Evolutionary conservation across 2,888 invertebrate species (phyloP).

Genomic region (Sicus ferrugineus): DNA sequence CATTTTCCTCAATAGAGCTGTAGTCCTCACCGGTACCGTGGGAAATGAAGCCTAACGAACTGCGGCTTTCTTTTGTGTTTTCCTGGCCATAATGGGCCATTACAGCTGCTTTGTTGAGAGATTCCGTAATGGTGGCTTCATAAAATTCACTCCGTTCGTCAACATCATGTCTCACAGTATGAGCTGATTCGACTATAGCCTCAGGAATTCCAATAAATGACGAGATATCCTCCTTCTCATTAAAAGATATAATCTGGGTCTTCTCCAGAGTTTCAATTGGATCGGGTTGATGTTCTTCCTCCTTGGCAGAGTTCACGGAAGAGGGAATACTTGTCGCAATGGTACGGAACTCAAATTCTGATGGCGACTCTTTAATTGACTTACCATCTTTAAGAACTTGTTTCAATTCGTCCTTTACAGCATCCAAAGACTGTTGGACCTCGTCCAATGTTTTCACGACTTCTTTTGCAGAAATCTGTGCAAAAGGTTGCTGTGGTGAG

Average conservation of each 20-base stretch:
- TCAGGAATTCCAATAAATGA: conserved; percentile 58
- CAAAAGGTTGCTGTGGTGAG: conserved; percentile 49
- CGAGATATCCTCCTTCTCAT: conserved; percentile 49
- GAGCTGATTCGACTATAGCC: neutral
- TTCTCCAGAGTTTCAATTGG: neutral
- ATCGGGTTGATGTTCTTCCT: conserved; percentile 3
- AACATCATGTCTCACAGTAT: neutral
- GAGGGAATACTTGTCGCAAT: conserved; percentile 38
- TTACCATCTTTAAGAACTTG: conserved; percentile 70
- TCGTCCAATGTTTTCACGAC: conserved; percentile 74
- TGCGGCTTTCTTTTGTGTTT: conserved; percentile 48
- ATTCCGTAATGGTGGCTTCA: conserved; percentile 48
- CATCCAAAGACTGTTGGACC: conserved; percentile 75
- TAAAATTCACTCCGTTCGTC: conserved; percentile 33
- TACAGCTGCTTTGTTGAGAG: conserved; percentile 51
- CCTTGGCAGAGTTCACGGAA: conserved; percentile 9
- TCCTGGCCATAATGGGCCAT: conserved; percentile 50
- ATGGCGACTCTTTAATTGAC: conserved; percentile 75
- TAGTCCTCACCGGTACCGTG: conserved; percentile 56
- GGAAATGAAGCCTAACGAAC: conserved; percentile 56
- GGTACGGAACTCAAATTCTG: conserved; percentile 77
- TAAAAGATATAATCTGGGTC: neutral
- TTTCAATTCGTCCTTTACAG: conserved; percentile 75
- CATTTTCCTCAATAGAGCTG: conserved; percentile 53
- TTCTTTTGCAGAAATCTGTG: conserved; percentile 67